Base-by-base conservation (phyloP, 2,888 invertebrate genomes). In the Papilio gigon region DNA sequence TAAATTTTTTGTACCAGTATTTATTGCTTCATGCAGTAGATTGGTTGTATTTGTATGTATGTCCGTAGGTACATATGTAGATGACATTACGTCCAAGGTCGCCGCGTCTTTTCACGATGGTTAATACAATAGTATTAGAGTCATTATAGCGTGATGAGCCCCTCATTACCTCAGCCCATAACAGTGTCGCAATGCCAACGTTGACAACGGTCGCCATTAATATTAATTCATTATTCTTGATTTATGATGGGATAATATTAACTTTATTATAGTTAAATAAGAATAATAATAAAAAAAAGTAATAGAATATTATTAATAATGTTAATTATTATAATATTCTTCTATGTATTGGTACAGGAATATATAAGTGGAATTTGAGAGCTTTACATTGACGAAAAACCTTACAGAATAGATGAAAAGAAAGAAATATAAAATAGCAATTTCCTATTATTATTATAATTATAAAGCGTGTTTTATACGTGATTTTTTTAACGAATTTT, bases 91-190 rank as follows among this genome's bases (percentile, higher is more conserved):
- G 37, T 40, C 44, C 73, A 74, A 76, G 75, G 76, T 61, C 71
- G 70, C 63, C 14, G 33, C 35, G 30, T 60, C 65, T 69, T 69
- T 69, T 73, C 71, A 73, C 71, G 73, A 76, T 73, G 73, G 73
- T 72, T 71, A 70, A 72, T 74, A 70, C 73, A 75, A 72, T 71
- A 71, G 74, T 71, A 72, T 64, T 71, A 73, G 67, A 44, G 56
- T 62, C 62, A 70, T 73, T 72, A 74, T 65, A 72, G 74, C 74
- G 73, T 75, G 76, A 76, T 77, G 74, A 76, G 78, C 74, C 72
- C 75, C 74, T 78, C 81, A 84, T 87, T 84, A 86, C 73, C 71
- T 74, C 78, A 67, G 70, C 58, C 86, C 84, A 79, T 86, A 86
- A 78, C 69, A 59, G 84, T 78, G 71, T n/a, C 59, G 77, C 82